Conservation (phyloP, 2,888 invertebrate genomes). For the Timema cristinae region DNA sequence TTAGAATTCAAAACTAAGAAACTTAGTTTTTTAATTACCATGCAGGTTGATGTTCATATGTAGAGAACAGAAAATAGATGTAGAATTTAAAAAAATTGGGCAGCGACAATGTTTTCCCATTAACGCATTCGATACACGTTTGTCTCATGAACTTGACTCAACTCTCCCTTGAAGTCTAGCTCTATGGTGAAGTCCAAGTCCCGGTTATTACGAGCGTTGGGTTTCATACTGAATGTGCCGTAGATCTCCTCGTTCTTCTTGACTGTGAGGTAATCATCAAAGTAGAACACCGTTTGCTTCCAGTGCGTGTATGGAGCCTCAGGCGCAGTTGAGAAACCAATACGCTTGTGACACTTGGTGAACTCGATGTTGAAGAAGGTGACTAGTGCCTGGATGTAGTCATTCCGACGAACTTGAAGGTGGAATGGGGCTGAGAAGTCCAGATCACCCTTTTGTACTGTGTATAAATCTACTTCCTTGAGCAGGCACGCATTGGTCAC, state of each 20-base stretch:
- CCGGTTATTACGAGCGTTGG: slow-evolving; percentile 93
- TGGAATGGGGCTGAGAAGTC: slow-evolving; percentile 86
- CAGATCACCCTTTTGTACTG: slow-evolving; percentile 92
- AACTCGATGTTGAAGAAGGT: slow-evolving; percentile 99
- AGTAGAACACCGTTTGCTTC: slow-evolving; percentile 99
- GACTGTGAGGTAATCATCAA: slow-evolving; percentile 94
- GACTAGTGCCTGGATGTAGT: slow-evolving; percentile 96
- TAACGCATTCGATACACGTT: slow-evolving; percentile 89
- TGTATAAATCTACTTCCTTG: slow-evolving; percentile 97
- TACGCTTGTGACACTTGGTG: slow-evolving; percentile 97
- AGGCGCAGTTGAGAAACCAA: slow-evolving; percentile 97
- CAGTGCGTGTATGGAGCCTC: slow-evolving; percentile 98
- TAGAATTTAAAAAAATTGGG: neutral
- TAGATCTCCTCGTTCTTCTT: slow-evolving; percentile 92
- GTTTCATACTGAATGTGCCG: slow-evolving; percentile 90
- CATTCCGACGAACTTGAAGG: slow-evolving; percentile 75
- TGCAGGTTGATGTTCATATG: too few species aligned
- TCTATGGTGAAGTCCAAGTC: slow-evolving; percentile 95
- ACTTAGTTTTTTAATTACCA: too few species aligned
- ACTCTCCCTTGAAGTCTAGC: slow-evolving; percentile 86
- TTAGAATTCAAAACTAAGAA: too few species aligned
- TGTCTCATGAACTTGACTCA: slow-evolving; percentile 77
- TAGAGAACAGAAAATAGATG: too few species aligned
- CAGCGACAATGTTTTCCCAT: neutral
- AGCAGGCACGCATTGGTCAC: slow-evolving; percentile 92